These are phyloP conservation scores for Vanacampus margaritifer DNA, from an alignment of 2,113 vertebrate species.

Conservation along the genomic window DNA sequence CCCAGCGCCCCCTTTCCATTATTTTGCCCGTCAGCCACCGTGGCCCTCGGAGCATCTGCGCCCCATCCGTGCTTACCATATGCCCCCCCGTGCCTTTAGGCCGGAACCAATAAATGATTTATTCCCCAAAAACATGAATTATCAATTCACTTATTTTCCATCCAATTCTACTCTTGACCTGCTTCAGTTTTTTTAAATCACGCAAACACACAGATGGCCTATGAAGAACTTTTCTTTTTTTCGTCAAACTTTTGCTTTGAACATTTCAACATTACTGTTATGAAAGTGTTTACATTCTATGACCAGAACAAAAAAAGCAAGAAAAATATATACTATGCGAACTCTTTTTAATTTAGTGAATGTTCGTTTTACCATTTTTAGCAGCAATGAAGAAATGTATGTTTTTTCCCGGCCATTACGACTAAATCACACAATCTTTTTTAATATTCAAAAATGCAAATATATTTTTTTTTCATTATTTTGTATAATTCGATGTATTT, in stretches of 20 bases:
- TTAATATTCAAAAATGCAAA: too few relatives aligned
- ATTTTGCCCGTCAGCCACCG: constrained; percentile 45
- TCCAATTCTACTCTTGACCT: constrained; percentile 56
- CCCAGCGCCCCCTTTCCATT: constrained; percentile 23
- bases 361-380: too few relatives aligned
- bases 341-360: too few relatives aligned
- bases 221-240: neutral
- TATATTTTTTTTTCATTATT: too few relatives aligned
- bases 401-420: neutral
- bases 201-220: constrained; percentile 10
- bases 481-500: too few relatives aligned
- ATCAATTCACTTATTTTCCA: constrained; percentile 63
- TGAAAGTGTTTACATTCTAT: constrained; percentile 7
- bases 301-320: too few relatives aligned
- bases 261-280: neutral
- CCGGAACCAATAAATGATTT: constrained; percentile 62
- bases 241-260: neutral
- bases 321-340: too few relatives aligned
- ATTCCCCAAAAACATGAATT: constrained; percentile 58
- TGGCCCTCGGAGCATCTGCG: constrained; percentile 66
- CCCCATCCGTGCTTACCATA: constrained; percentile 56
- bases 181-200: constrained; percentile 39
- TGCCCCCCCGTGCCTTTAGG: constrained; percentile 59
- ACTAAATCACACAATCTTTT: neutral
- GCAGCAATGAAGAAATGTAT: too few relatives aligned